phyloP scores from a whole-genome alignment of 2,888 invertebrate genomes.

The Nymphalis c-album region DNA sequence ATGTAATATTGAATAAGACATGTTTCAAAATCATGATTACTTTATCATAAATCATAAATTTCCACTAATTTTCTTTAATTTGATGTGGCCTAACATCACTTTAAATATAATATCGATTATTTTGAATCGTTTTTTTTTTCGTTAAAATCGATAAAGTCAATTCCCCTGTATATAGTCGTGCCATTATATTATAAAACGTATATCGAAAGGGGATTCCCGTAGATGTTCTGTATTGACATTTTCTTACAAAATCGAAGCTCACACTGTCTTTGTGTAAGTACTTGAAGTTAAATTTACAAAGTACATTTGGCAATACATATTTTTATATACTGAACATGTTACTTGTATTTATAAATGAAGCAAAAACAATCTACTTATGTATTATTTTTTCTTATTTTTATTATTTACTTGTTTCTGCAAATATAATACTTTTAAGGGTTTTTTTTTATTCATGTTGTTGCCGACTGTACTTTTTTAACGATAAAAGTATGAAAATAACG shows the following conservation, averaged over 20 bases:
- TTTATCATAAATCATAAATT: not conserved
- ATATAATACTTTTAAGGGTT: too few relatives aligned
- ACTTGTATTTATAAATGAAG: too few relatives aligned
- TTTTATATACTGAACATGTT: too few relatives aligned
- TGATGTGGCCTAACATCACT: constrained; percentile 1
- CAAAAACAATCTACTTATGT: too few relatives aligned
- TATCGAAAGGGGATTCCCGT: constrained; percentile 55
- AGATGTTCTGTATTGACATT: constrained; percentile 60
- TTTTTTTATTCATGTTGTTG: constrained; percentile 2
- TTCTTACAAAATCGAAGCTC: constrained; percentile 51
- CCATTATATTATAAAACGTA: constrained; percentile 67
- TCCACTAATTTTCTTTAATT: not conserved
- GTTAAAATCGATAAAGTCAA: constrained; percentile 64
- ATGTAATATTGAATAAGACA: not conserved
- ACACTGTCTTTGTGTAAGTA: constrained; percentile 37
- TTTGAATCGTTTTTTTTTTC: constrained; percentile 11
- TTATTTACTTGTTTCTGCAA: too few relatives aligned
- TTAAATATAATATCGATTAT: constrained; percentile 1
- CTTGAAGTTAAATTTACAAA: constrained; percentile 14
- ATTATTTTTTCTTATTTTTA: too few relatives aligned
- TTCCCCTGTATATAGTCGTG: constrained; percentile 79
- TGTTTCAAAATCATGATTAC: not conserved
- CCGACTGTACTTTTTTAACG: constrained; percentile 18
- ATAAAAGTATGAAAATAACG: constrained; percentile 3
- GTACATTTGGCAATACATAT: constrained; percentile 25